These are phyloP conservation scores for Eumacrocentrus americanus DNA, from an alignment of 2,888 invertebrate species.

Conservation along the genomic window DNA sequence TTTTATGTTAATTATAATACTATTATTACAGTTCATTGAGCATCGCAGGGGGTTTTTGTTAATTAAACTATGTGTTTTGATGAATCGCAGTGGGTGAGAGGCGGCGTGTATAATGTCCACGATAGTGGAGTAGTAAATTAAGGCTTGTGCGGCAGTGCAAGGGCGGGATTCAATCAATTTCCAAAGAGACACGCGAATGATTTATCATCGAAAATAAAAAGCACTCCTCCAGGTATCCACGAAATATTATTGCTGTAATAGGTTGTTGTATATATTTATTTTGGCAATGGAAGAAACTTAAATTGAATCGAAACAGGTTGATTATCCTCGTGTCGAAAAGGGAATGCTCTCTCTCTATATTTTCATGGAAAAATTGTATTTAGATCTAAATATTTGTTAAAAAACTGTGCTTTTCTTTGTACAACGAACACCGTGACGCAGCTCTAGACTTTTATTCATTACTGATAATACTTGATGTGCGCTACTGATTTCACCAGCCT, in stretches of 20 bases:
- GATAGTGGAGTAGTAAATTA: neutral
- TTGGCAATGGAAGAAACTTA: neutral
- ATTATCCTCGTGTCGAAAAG: too few relatives aligned
- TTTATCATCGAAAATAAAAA: too few relatives aligned
- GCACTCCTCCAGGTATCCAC: neutral
- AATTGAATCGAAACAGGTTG: too few relatives aligned
- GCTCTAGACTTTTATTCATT: too few relatives aligned
- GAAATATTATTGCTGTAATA: neutral
- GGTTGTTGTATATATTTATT: neutral
- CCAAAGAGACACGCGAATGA: neutral
- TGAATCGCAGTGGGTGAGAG: too few relatives aligned
- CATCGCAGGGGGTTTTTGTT: neutral
- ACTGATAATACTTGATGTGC: too few relatives aligned
- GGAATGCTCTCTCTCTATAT: neutral
- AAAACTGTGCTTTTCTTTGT: too few relatives aligned
- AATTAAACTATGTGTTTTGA: neutral
- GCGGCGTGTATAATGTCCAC: neutral
- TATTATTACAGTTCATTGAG: neutral
- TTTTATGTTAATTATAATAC: neutral
- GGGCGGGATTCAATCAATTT: neutral
- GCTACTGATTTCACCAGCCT: too few relatives aligned
- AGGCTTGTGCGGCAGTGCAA: neutral
- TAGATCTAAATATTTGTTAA: too few relatives aligned
- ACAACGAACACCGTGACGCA: too few relatives aligned
- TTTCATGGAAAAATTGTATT: too few relatives aligned